These are phyloP conservation scores for Drosophila anomelani DNA, from an alignment of 2,888 invertebrate genomes.

Conservation along the genomic window DNA sequence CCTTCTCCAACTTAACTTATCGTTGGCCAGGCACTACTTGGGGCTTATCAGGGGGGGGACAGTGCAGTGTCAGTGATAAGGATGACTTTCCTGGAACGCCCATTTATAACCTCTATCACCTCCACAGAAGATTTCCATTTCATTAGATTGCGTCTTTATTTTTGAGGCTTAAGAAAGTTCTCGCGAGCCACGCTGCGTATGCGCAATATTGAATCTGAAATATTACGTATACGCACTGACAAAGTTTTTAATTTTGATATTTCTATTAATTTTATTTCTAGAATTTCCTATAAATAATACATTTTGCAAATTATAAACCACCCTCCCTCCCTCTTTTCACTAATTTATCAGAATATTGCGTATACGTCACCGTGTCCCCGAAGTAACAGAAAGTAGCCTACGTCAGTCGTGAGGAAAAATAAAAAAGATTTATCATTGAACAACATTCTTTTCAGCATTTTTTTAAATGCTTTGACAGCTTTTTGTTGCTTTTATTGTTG, in stretches of 20 bases:
- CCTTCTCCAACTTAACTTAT: constrained; percentile 6
- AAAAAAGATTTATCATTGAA: constrained; percentile 32
- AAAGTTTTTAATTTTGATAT: background rate
- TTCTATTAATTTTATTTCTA: background rate
- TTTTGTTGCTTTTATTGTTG: constrained; percentile 39
- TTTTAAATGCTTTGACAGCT: constrained; percentile 29
- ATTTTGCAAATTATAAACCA: background rate
- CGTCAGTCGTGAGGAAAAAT: constrained; percentile 19
- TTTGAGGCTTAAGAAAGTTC: constrained; percentile 1
- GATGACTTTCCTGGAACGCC: constrained; percentile 15
- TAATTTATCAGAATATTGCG: constrained; percentile 29
- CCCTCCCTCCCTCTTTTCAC: background rate
- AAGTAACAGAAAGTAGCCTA: constrained; percentile 22
- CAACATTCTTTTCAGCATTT: constrained; percentile 59
- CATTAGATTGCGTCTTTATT: constrained; percentile 10
- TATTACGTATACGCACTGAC: constrained; percentile 1
- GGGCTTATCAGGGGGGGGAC: constrained; percentile 7
- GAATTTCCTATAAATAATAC: background rate
- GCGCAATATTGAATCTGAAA: constrained; percentile 5
- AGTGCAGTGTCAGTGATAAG: constrained; percentile 24
- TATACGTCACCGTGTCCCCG: constrained; percentile 31
- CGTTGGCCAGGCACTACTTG: constrained; percentile 1
- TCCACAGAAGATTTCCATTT: background rate
- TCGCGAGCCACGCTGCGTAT: constrained; percentile 22
- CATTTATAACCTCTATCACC: background rate